Percentiles rank a stretch among this genome's conserved stretches.
Conservation (phyloP, 2,888 invertebrate species). For the Fragum sueziense region DNA sequence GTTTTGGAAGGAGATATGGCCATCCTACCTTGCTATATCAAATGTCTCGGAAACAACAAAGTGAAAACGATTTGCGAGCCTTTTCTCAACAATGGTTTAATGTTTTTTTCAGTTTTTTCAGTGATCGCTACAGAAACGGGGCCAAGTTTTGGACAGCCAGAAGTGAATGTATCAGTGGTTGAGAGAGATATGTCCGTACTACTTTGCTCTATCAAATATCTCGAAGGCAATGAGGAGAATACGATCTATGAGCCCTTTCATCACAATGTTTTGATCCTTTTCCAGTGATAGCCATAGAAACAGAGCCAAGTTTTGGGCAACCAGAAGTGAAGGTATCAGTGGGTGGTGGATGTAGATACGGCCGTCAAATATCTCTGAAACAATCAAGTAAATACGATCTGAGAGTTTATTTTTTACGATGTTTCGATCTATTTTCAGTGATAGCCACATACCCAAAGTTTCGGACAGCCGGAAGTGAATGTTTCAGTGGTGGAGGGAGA, state of each 20-base stretch:
- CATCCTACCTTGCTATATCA: too few relatives aligned
- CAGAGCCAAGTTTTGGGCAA: conserved; percentile 49
- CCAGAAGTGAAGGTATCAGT: conserved; percentile 56
- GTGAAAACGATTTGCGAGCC: too few relatives aligned
- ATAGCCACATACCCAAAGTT: conserved; percentile 49
- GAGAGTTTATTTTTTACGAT: too few relatives aligned
- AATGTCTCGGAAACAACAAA: conserved; percentile 33
- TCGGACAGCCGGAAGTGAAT: conserved; percentile 52
- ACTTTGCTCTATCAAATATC: conserved; percentile 20
- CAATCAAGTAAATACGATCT: conserved; percentile 40
- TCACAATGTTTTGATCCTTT: conserved; percentile 3
- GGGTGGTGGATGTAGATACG: conserved; percentile 51
- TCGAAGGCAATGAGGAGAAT: conserved; percentile 46
- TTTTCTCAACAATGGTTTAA: too few relatives aligned
- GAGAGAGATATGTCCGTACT: conserved; percentile 53
- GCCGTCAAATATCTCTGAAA: conserved; percentile 41
- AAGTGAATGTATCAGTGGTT: conserved; percentile 53
- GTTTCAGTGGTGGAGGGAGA: conserved; percentile 57
- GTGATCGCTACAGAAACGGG: conserved; percentile 42
- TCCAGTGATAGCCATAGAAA: conserved; percentile 44
- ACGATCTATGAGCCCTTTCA: too few relatives aligned
- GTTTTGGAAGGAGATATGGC: conserved; percentile 58
- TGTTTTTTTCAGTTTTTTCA: conserved; percentile 30
- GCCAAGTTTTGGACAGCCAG: conserved; percentile 55
- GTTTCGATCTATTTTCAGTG: conserved; percentile 34